Percentiles rank a stretch among this genome's conserved stretches.
Evolutionary conservation across 2,113 vertebrate genomes (phyloP).

Genomic region (Pluvialis apricaria): DNA sequence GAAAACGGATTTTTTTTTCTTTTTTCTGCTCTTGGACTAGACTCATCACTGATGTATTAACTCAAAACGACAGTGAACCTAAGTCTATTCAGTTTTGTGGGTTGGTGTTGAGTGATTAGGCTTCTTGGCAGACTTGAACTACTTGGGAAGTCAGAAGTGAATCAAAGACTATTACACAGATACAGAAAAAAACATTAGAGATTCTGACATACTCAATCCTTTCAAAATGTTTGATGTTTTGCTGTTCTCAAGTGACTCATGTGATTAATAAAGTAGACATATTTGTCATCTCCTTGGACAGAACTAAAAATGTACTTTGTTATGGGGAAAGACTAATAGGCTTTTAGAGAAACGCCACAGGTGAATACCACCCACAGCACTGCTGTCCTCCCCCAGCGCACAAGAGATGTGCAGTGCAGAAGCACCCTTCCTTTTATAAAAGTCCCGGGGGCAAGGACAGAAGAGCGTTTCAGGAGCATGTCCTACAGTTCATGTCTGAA

Average conservation of each 20-base stretch:
- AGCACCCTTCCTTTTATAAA: neutral
- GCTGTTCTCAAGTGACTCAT: slow-evolving; percentile 20
- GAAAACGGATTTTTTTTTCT: slow-evolving; percentile 14
- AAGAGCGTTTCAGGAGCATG: neutral
- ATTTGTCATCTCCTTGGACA: slow-evolving; percentile 60
- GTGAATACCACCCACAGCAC: slow-evolving; percentile 12
- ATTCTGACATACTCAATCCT: slow-evolving; percentile 4
- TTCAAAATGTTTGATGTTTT: slow-evolving; percentile 27
- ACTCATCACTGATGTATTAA: slow-evolving; percentile 38
- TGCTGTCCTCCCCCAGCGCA: neutral
- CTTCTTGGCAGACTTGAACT: slow-evolving; percentile 55
- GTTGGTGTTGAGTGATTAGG: slow-evolving; percentile 41
- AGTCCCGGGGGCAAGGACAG: neutral
- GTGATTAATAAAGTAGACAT: slow-evolving; percentile 28
- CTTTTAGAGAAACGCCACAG: neutral
- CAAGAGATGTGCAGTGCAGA: neutral
- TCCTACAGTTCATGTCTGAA: neutral
- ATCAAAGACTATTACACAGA: slow-evolving; percentile 24
- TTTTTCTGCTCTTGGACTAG: slow-evolving; percentile 26
- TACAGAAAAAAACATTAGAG: neutral
- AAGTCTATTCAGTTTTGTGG: neutral
- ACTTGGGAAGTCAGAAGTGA: slow-evolving; percentile 51
- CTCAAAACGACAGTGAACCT: slow-evolving; percentile 46
- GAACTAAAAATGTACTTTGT: neutral
- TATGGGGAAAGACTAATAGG: neutral